Conservation (phyloP, 64 coral and sea anemone species). For the Catalaphyllia jardinei region DNA sequence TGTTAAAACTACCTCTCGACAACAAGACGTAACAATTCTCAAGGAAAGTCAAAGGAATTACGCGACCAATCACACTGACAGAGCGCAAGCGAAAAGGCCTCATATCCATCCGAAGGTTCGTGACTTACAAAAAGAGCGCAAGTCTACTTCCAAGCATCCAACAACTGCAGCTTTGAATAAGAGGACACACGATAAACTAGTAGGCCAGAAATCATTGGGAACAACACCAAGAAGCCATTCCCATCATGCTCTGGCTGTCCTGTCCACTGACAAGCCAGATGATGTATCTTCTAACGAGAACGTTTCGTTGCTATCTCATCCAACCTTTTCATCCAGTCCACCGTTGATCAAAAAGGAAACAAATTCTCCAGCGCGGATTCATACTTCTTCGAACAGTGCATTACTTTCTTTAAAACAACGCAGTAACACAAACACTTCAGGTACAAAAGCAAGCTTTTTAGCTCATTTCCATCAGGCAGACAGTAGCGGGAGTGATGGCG, state of each 20-base stretch:
- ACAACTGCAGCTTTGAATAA: neutral
- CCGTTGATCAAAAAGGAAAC: neutral
- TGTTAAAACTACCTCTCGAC: neutral
- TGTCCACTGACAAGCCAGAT: neutral
- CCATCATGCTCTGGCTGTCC: neutral
- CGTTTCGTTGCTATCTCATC: neutral
- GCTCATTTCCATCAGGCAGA: slow-evolving; percentile 19
- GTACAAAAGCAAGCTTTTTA: neutral
- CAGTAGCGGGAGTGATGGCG: neutral
- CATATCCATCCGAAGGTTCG: neutral
- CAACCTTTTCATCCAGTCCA: neutral
- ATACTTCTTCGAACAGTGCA: neutral
- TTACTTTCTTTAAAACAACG: slow-evolving; percentile 3
- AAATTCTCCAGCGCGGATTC: neutral
- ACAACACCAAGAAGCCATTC: neutral
- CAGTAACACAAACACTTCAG: neutral
- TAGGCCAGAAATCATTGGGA: neutral
- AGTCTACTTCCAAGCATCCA: neutral
- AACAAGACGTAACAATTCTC: neutral
- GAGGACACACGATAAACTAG: neutral
- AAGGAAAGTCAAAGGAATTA: neutral
- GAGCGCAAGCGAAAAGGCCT: neutral
- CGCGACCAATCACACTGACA: neutral
- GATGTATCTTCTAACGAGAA: neutral
- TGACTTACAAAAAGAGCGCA: neutral